Conservation (phyloP, 2,113 vertebrate species). For the Formicarius rufipectus region DNA sequence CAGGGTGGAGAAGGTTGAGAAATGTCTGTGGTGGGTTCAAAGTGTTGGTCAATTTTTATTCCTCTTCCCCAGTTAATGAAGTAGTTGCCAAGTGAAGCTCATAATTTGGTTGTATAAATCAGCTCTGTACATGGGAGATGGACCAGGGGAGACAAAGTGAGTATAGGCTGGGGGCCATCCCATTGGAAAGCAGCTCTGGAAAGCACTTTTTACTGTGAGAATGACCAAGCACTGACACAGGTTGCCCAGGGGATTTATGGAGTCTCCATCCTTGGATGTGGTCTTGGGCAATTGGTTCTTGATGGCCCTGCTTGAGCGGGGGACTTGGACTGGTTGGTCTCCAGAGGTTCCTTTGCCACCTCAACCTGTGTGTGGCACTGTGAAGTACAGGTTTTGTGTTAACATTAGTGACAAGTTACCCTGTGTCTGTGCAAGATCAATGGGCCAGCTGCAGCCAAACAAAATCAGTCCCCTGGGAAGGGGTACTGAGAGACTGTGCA, state of each 20-base stretch:
- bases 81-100: background rate
- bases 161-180: background rate
- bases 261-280: background rate
- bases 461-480: background rate
- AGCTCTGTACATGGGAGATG: background rate
- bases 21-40: background rate
- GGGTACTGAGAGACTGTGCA: fast-evolving
- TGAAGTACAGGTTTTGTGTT: background rate
- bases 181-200: background rate
- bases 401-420: background rate
- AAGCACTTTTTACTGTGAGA: background rate
- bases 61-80: background rate
- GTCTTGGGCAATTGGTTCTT: background rate
- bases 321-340: background rate
- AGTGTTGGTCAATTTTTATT: background rate
- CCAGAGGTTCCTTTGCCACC: background rate
- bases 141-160: background rate
- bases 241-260: background rate
- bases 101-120: background rate
- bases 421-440: background rate
- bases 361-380: background rate
- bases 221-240: background rate
- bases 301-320: background rate
- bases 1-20: background rate
- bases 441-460: background rate